Evolutionary conservation across 2,888 invertebrate genomes (phyloP).

Genomic region (Athrips mouffetella): DNA sequence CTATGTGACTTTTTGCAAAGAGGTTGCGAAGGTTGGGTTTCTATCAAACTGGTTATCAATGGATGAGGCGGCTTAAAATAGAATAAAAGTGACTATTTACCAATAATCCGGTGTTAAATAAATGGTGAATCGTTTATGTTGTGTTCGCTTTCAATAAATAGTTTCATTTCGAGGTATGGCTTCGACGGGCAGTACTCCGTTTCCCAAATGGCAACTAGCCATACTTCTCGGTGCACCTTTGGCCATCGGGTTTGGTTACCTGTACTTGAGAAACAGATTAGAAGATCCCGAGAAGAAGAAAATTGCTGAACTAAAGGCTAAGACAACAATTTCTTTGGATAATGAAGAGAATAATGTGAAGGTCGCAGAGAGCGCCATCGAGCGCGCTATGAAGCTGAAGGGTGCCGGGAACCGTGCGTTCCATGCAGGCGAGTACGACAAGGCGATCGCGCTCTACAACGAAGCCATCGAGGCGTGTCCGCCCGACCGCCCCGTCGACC

Average conservation of each 20-base stretch:
- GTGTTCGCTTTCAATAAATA: slow-evolving; percentile 30
- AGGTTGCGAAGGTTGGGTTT: slow-evolving; percentile 19
- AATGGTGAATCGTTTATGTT: slow-evolving; percentile 58
- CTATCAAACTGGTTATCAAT: slow-evolving; percentile 37
- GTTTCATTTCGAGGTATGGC: slow-evolving; percentile 49
- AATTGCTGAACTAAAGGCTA: slow-evolving; percentile 69
- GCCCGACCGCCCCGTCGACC: slow-evolving; percentile 82
- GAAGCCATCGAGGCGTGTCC: slow-evolving; percentile 96
- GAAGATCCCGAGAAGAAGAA: slow-evolving; percentile 75
- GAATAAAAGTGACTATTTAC: slow-evolving; percentile 43
- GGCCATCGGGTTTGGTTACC: slow-evolving; percentile 88
- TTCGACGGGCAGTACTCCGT: slow-evolving; percentile 76
- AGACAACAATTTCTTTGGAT: slow-evolving; percentile 80
- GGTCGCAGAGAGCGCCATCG: slow-evolving; percentile 79
- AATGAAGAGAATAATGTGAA: slow-evolving; percentile 70
- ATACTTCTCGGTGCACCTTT: slow-evolving; percentile 90
- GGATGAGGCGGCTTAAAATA: slow-evolving; percentile 30
- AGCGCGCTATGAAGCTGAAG: slow-evolving; percentile 88
- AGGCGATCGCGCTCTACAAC: slow-evolving; percentile 93
- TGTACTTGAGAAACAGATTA: slow-evolving; percentile 82
- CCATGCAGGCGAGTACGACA: slow-evolving; percentile 91
- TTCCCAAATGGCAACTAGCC: slow-evolving; percentile 93
- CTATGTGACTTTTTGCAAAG: slow-evolving; percentile 9
- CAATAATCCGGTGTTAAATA: slow-evolving; percentile 28
- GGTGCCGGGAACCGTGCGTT: slow-evolving; percentile 93